Percentiles rank a stretch among this genome's conserved stretches.
Conservation (phyloP, 2,113 vertebrate genomes). For the Empidonax alnorum region DNA sequence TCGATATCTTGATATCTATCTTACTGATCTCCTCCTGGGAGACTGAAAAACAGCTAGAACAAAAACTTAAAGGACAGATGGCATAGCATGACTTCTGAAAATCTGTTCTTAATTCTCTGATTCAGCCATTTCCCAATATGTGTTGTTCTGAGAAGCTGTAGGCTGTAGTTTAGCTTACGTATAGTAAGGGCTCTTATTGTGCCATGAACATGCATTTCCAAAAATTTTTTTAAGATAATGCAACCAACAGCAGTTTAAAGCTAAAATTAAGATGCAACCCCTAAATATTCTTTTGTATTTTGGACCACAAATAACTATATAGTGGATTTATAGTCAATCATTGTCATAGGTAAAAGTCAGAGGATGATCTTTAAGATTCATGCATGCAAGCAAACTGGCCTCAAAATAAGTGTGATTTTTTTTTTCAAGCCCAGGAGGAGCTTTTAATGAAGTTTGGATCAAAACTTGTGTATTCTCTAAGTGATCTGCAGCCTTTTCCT, state of each 20-base stretch:
- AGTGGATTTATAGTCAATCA: neutral
- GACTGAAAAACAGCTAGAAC: neutral
- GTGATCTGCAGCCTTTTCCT: neutral
- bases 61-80: constrained; percentile 28
- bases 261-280: neutral
- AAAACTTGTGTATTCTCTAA: neutral
- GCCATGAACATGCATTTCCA: neutral
- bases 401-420: neutral
- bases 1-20: neutral
- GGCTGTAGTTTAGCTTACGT: neutral
- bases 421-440: neutral
- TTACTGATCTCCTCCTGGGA: neutral
- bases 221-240: neutral
- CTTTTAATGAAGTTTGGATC: neutral
- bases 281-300: neutral
- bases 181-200: neutral
- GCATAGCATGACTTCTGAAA: neutral
- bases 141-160: neutral
- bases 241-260: neutral
- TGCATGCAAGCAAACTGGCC: neutral
- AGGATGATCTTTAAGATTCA: neutral
- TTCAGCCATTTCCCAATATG: neutral
- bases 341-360: neutral
- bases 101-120: constrained; percentile 2
- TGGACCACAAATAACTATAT: neutral